A percentile compares a stretch with the other conserved stretches of the same genome.
Conservation (phyloP, 2,797 vertebrate genomes). For the Sebastes paucispinis region DNA sequence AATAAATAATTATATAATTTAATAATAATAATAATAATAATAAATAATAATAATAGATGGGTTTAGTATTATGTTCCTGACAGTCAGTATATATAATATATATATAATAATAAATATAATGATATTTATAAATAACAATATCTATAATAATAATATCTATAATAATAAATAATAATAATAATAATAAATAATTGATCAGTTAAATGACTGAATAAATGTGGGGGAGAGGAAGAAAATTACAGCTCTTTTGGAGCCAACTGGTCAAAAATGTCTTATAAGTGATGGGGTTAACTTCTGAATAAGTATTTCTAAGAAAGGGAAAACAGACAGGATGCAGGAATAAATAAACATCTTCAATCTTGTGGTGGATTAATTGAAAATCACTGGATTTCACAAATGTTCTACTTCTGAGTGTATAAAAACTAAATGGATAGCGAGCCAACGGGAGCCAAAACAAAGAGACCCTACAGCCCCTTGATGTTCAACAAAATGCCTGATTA, state of each 20-base stretch:
- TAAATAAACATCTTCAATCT: neutral
- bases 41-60: too few species aligned
- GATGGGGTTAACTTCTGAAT: neutral
- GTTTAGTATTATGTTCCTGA: too few species aligned
- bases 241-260: neutral
- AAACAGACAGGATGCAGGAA: neutral
- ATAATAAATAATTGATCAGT: neutral
- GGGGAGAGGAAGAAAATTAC: neutral
- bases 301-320: neutral
- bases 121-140: too few species aligned
- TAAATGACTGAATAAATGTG: neutral
- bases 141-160: too few species aligned
- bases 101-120: too few species aligned
- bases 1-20: neutral
- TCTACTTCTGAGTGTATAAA: neutral
- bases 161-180: too few species aligned
- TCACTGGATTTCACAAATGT: neutral
- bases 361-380: neutral
- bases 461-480: neutral
- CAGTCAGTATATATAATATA: too few species aligned
- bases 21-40: neutral
- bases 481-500: constrained; percentile 36
- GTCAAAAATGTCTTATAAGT: neutral
- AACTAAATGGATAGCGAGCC: neutral
- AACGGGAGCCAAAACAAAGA: constrained; percentile 30